These are phyloP conservation scores for Siniperca chuatsi DNA, from an alignment of 2,113 vertebrate species.

Conservation along the genomic window DNA sequence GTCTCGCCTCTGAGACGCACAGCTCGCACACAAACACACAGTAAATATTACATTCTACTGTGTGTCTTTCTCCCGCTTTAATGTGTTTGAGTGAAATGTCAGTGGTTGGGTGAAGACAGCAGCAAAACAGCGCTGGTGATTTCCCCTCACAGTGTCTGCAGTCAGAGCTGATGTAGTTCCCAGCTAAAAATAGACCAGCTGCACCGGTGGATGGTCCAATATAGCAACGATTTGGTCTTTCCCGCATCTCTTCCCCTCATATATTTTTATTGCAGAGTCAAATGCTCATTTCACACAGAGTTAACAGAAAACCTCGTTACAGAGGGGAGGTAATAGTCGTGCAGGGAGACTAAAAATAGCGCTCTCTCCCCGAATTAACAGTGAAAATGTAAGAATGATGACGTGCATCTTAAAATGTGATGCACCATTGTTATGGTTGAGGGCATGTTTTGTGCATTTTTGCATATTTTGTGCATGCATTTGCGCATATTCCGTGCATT, in stretches of 20 bases:
- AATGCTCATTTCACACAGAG: slow-evolving; percentile 10
- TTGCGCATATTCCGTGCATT: not conserved
- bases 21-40: not conserved
- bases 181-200: slow-evolving; percentile 80
- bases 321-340: not conserved
- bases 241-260: slow-evolving; percentile 49
- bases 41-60: not conserved
- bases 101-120: slow-evolving; percentile 57
- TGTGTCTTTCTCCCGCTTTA: slow-evolving; percentile 6
- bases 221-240: slow-evolving; percentile 76
- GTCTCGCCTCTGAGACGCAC: not conserved
- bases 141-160: slow-evolving; percentile 72
- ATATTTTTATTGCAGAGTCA: slow-evolving; percentile 37
- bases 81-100: slow-evolving; percentile 47
- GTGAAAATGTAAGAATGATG: slow-evolving; percentile 33
- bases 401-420: slow-evolving; percentile 24
- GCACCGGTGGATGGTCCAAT: slow-evolving; percentile 73
- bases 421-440: slow-evolving; percentile 21
- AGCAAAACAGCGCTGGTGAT: slow-evolving; percentile 62
- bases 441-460: slow-evolving; percentile 8
- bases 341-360: slow-evolving; percentile 33
- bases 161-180: slow-evolving; percentile 78
- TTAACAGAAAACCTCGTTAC: not conserved
- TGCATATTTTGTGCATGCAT: not conserved
- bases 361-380: slow-evolving; percentile 9